phyloP scores from a whole-genome alignment of 2,797 vertebrate genomes.

The Pseudochirops corinnae region DNA sequence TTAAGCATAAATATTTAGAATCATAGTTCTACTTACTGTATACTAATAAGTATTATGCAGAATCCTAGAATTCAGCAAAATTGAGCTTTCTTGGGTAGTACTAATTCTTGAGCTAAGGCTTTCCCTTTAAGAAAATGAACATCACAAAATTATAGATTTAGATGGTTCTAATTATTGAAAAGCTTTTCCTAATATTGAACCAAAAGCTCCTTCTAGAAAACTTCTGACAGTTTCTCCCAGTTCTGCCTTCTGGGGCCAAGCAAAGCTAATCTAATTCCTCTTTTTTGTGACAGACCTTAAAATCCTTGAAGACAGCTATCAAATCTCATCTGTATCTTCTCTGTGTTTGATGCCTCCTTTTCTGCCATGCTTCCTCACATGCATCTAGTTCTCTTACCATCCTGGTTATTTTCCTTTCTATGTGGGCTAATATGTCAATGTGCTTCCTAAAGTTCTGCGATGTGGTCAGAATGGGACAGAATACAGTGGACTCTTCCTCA shows the following conservation, averaged over 20 bases:
- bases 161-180: not conserved
- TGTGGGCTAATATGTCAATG: not conserved
- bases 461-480: not conserved
- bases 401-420: not conserved
- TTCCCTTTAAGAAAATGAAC: not conserved
- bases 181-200: not conserved
- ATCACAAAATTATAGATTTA: not conserved
- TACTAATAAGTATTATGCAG: not conserved
- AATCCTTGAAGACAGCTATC: constrained; percentile 5
- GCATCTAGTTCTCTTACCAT: not conserved
- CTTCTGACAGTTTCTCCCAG: not conserved
- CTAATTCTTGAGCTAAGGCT: not conserved
- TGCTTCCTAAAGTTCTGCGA: too few species aligned
- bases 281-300: not conserved
- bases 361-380: not conserved
- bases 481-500: not conserved
- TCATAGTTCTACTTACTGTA: not conserved
- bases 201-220: not conserved
- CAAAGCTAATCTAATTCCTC: not conserved
- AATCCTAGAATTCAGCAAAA: not conserved
- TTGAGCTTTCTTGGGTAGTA: not conserved
- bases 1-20: constrained; percentile 3
- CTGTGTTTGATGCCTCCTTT: not conserved
- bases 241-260: not conserved
- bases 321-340: not conserved